Percentiles rank a stretch among this genome's conserved stretches.
Conservation (phyloP, 2,888 invertebrate species). For the Nymphalis polychloros region DNA sequence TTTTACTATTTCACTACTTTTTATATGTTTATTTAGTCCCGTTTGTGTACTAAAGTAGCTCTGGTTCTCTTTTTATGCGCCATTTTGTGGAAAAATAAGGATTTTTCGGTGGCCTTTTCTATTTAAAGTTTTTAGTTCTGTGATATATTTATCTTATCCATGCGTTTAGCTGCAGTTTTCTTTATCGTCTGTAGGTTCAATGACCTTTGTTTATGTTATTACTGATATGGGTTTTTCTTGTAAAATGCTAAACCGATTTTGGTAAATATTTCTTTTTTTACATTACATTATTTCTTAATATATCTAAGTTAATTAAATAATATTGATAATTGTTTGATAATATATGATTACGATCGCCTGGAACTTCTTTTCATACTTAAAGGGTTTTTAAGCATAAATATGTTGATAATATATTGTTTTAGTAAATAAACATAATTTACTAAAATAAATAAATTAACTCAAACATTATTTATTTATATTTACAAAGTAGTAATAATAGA, state of each 20-base stretch:
- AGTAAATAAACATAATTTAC: too few relatives aligned
- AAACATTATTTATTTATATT: too few relatives aligned
- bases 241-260: not conserved
- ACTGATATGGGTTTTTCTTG: not conserved
- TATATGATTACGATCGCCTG: too few relatives aligned
- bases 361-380: too few relatives aligned
- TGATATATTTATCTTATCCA: not conserved
- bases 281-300: not conserved
- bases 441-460: too few relatives aligned
- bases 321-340: too few relatives aligned
- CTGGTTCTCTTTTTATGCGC: conserved; percentile 18
- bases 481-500: too few relatives aligned
- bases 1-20: conserved; percentile 31
- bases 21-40: conserved; percentile 35
- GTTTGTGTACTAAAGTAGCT: conserved; percentile 25
- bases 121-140: not conserved
- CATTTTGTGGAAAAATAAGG: conserved; percentile 13
- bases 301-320: too few relatives aligned
- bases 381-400: too few relatives aligned
- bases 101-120: conserved; percentile 2
- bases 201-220: not conserved
- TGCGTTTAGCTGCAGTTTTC: not conserved
- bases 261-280: not conserved
- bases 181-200: not conserved
- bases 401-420: too few relatives aligned